Conservation (phyloP, 2,113 vertebrate species). For the Jacana jacana region DNA sequence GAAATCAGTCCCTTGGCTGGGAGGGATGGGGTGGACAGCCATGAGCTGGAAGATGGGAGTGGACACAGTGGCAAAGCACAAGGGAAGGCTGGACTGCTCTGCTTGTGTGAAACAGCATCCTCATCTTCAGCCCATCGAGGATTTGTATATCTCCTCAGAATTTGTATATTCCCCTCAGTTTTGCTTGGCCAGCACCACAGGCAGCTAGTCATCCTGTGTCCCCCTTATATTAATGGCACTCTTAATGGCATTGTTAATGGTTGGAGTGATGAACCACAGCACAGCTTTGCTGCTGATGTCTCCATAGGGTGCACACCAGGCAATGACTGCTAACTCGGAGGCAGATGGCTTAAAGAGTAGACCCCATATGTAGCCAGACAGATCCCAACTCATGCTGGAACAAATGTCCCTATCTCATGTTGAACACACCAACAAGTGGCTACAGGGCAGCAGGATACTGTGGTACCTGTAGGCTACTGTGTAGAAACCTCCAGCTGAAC, state of each 20-base stretch:
- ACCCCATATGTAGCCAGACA: not conserved
- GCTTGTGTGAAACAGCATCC: not conserved
- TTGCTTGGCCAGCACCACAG: not conserved
- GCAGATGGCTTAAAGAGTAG: not conserved
- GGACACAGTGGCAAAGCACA: not conserved
- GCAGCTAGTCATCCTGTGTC: not conserved
- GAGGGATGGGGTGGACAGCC: not conserved
- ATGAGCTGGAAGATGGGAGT: not conserved
- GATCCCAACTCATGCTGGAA: not conserved
- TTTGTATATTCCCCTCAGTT: not conserved
- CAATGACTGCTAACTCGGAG: accelerated
- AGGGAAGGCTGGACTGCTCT: not conserved
- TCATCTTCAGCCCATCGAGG: not conserved
- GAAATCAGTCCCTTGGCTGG: not conserved
- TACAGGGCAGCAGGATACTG: not conserved
- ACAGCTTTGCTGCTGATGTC: not conserved
- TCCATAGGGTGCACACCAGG: accelerated
- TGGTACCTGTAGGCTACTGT: not conserved
- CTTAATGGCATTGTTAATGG: not conserved
- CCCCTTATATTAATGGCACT: not conserved
- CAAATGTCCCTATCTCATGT: accelerated
- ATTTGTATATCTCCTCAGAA: no score
- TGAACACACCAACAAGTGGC: not conserved
- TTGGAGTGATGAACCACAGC: not conserved
- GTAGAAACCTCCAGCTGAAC: not conserved